phyloP scores from a whole-genome alignment of 2,888 invertebrate genomes.

The Mystacides longicornis region DNA sequence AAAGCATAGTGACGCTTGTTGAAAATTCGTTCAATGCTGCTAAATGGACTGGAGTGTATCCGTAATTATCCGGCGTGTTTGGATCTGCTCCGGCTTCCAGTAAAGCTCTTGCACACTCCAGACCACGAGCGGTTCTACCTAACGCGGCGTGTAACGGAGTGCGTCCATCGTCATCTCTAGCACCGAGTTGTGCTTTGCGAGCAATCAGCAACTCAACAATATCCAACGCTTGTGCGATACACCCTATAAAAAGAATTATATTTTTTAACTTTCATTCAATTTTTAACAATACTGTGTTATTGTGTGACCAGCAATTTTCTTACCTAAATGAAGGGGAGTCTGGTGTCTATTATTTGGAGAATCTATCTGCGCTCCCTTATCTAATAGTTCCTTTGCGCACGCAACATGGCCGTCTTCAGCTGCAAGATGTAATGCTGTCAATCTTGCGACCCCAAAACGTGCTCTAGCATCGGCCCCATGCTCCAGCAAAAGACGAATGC shows the following conservation, averaged over 20 bases:
- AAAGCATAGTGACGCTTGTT: constrained; percentile 61
- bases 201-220: constrained; percentile 64
- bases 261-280: background rate
- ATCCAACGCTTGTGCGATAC: constrained; percentile 71
- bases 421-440: constrained; percentile 80
- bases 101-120: constrained; percentile 62
- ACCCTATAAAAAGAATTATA: constrained; percentile 43
- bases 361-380: constrained; percentile 70
- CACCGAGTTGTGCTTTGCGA: constrained; percentile 57
- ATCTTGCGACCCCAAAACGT: constrained; percentile 59
- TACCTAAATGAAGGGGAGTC: constrained; percentile 72
- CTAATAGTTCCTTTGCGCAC: constrained; percentile 64
- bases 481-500: constrained; percentile 63
- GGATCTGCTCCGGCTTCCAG: constrained; percentile 62
- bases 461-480: constrained; percentile 76
- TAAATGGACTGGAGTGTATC: constrained; percentile 77
- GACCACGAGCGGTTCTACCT: constrained; percentile 64
- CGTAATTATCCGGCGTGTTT: constrained; percentile 70
- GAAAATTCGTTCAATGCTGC: constrained; percentile 80
- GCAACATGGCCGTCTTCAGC: constrained; percentile 80
- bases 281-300: background rate
- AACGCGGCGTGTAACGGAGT: constrained; percentile 77
- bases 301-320: background rate
- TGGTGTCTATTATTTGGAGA: constrained; percentile 68
- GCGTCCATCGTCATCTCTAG: constrained; percentile 64